A percentile compares a stretch with the other conserved stretches of the same genome.
Evolutionary conservation across 53 echinoderm and acorn worm genomes (phyloP).

Genomic region (Stichopus horrens): DNA sequence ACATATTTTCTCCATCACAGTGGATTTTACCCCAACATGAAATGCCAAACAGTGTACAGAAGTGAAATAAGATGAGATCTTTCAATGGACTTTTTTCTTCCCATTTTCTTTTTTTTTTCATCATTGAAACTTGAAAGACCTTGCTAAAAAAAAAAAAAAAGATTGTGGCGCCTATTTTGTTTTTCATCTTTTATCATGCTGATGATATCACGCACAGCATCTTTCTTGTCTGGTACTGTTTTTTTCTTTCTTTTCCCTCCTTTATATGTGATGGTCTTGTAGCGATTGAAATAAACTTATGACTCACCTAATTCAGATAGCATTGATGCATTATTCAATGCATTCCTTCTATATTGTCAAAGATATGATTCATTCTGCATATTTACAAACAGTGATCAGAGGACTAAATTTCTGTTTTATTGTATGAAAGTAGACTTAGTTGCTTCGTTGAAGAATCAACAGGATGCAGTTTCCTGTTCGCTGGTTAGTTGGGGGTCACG

Average conservation of each 20-base stretch:
- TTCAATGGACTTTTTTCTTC: no score
- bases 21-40: no score
- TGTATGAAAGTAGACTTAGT: not conserved
- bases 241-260: not conserved
- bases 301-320: constrained; percentile 14
- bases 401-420: no score
- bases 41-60: no score
- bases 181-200: no score
- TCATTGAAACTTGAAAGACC: no score
- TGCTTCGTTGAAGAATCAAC: not conserved
- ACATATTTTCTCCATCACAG: no score
- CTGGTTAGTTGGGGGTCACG: not conserved
- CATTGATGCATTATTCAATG: constrained; percentile 10
- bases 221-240: not conserved
- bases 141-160: no score
- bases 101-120: no score
- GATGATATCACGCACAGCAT: not conserved
- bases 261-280: no score
- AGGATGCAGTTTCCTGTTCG: not conserved
- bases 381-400: not conserved
- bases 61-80: no score
- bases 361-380: constrained; percentile 19
- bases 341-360: constrained; percentile 1
- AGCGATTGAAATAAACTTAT: not conserved
- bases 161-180: no score